Conservation (phyloP, 1,140 invertebrate species). For the Watersipora subatra region DNA sequence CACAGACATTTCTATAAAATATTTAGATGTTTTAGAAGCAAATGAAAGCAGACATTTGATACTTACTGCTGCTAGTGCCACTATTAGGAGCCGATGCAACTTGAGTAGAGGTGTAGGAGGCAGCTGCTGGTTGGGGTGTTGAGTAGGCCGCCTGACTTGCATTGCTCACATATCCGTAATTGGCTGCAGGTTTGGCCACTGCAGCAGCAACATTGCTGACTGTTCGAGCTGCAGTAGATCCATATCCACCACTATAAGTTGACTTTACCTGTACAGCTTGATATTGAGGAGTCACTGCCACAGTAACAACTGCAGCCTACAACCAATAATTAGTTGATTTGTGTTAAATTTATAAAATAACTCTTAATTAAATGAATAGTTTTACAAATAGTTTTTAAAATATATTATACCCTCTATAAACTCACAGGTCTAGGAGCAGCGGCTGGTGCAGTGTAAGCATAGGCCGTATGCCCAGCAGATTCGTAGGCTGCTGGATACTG, state of each 20-base stretch:
- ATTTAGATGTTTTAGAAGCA: too few relatives aligned
- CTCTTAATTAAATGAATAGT: too few relatives aligned
- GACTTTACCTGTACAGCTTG: neutral
- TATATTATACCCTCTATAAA: too few relatives aligned
- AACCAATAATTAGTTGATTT: too few relatives aligned
- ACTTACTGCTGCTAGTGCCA: too few relatives aligned
- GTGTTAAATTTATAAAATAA: neutral
- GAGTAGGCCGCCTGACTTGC: neutral
- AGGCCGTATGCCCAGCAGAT: neutral
- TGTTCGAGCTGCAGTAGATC: neutral
- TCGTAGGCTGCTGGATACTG: neutral
- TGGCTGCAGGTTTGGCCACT: neutral
- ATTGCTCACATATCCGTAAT: neutral
- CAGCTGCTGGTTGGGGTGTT: neutral
- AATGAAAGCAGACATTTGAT: too few relatives aligned
- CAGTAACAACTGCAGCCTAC: neutral
- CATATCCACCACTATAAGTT: neutral
- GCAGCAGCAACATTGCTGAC: neutral
- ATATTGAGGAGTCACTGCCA: neutral
- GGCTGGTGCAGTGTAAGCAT: neutral
- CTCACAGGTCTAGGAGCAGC: neutral
- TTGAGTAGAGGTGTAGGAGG: neutral
- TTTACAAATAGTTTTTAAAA: too few relatives aligned
- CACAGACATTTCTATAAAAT: too few relatives aligned
- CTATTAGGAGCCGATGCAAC: too few relatives aligned